phyloP scores from a whole-genome alignment of 2,888 invertebrate species.

The Andrena bicolor region DNA sequence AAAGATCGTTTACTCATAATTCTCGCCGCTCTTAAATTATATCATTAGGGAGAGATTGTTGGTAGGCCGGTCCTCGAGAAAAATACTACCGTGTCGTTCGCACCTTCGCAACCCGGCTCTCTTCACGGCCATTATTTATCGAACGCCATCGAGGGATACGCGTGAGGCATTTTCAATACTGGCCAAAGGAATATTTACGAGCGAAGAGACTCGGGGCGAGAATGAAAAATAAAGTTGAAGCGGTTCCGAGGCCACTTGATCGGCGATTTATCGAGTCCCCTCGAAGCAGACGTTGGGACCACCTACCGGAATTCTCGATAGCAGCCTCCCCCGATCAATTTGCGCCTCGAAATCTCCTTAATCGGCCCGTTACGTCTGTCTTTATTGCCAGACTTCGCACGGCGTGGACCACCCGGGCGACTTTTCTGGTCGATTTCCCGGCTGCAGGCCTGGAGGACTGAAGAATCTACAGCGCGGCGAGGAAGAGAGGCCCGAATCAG shows the following conservation, averaged over 20 bases:
- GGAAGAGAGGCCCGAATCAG: conserved; percentile 62
- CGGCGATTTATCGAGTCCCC: conserved; percentile 29
- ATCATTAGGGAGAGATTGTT: not conserved
- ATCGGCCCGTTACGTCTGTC: conserved; percentile 24
- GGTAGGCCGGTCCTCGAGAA: conserved; percentile 4
- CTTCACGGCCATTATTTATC: conserved; percentile 34
- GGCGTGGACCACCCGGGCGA: conserved; percentile 19
- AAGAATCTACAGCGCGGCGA: not conserved
- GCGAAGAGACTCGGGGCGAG: conserved; percentile 8
- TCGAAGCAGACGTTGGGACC: conserved; percentile 10
- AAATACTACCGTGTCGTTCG: not conserved
- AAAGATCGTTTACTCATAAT: conserved; percentile 5
- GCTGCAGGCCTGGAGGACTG: no score
- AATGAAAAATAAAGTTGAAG: conserved; percentile 10
- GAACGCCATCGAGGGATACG: conserved; percentile 1
- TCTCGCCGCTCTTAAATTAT: conserved; percentile 13
- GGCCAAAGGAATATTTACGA: conserved; percentile 6
- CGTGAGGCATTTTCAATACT: conserved; percentile 14
- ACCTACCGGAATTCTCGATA: conserved; percentile 21
- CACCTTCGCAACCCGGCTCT: conserved; percentile 9
- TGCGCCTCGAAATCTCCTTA: conserved; percentile 13
- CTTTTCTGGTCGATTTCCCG: not conserved
- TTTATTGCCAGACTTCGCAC: not conserved
- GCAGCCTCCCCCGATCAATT: not conserved
- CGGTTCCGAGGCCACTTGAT: conserved; percentile 15